A percentile compares a stretch with the other conserved stretches of the same genome.
phyloP scores from a whole-genome alignment of 2,113 vertebrate genomes.

The Anguilla japonica region DNA sequence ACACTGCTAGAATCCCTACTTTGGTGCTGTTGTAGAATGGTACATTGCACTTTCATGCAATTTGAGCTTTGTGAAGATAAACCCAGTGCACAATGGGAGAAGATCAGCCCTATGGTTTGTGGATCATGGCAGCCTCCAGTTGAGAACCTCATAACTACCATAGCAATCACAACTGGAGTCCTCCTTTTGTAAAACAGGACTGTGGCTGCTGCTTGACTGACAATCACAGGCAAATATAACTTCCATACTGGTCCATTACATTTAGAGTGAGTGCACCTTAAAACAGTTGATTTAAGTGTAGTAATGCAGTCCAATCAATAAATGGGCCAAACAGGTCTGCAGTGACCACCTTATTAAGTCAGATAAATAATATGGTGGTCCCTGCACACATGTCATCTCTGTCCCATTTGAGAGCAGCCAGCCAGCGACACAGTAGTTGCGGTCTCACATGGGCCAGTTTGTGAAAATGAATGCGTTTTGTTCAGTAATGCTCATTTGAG shows the following conservation, averaged over 20 bases:
- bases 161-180: conserved; percentile 58
- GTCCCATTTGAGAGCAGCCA: too few species aligned
- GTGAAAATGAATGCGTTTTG: too few species aligned
- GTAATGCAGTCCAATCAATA: conserved; percentile 24
- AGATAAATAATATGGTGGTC: too few species aligned
- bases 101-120: conserved; percentile 38
- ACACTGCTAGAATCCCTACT: background rate
- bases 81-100: conserved; percentile 50
- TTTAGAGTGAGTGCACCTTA: conserved; percentile 19
- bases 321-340: background rate
- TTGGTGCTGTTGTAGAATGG: background rate
- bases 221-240: conserved; percentile 42
- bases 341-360: too few species aligned
- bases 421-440: too few species aligned
- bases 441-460: too few species aligned
- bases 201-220: conserved; percentile 56
- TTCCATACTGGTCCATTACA: conserved; percentile 32
- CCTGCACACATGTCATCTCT: too few species aligned
- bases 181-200: conserved; percentile 29
- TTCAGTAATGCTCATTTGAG: too few species aligned
- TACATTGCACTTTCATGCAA: conserved; percentile 6
- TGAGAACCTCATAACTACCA: conserved; percentile 49
- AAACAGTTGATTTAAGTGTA: conserved; percentile 15
- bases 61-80: conserved; percentile 30
- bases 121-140: conserved; percentile 47